Percentiles rank a stretch among this genome's conserved stretches.
phyloP scores from a whole-genome alignment of 2,888 invertebrate genomes.

The Holacanthella duospinosa region DNA sequence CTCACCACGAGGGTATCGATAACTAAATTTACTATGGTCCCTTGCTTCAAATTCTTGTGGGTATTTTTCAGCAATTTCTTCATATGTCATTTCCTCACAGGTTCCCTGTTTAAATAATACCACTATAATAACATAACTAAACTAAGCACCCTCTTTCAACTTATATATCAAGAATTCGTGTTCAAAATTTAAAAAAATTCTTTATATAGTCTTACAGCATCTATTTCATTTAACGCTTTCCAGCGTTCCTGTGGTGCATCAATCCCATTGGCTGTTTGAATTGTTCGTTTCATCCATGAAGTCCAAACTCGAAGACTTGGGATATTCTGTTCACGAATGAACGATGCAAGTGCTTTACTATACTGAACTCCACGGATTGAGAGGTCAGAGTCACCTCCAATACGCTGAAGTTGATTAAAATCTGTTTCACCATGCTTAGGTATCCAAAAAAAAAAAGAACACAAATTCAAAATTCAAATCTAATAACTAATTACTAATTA shows the following conservation, averaged over 20 bases:
- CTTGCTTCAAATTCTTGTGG: constrained; percentile 92
- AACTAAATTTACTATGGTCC: constrained; percentile 94
- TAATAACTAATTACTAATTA: no score
- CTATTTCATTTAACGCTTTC: constrained; percentile 98
- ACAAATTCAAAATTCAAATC: not conserved
- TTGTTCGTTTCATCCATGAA: constrained; percentile 88
- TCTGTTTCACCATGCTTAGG: constrained; percentile 94
- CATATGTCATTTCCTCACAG: constrained; percentile 98
- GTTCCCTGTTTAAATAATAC: no score
- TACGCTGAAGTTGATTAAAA: constrained; percentile 83
- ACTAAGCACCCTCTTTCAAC: not conserved
- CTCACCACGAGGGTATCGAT: constrained; percentile 79
- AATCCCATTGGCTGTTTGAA: constrained; percentile 83
- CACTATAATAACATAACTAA: no score
- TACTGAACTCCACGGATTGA: constrained; percentile 68
- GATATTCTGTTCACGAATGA: constrained; percentile 74
- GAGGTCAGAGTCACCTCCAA: constrained; percentile 91
- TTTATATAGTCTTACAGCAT: constrained; percentile 55
- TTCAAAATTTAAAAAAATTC: not conserved
- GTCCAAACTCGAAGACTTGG: constrained; percentile 77
- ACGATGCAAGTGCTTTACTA: constrained; percentile 63
- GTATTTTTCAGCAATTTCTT: constrained; percentile 84
- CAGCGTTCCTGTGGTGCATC: constrained; percentile 92
- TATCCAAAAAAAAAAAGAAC: not conserved
- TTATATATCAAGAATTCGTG: not conserved